Evolutionary conservation across 2,113 vertebrate species (phyloP).

Genomic region (Hylia prasina): DNA sequence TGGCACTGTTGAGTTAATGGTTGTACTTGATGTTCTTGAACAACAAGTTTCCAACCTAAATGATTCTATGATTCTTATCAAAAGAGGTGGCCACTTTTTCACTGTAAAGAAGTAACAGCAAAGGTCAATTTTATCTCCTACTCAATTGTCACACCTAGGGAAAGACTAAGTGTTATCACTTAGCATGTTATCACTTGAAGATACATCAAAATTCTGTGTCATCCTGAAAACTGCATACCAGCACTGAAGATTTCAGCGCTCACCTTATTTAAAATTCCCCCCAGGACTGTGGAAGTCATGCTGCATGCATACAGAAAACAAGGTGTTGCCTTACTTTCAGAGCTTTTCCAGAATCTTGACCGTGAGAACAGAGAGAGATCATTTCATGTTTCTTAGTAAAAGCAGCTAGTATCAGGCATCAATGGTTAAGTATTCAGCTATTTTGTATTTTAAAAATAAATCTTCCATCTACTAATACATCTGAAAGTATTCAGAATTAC

Average conservation of each 20-base stretch:
- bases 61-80: neutral
- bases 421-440: neutral
- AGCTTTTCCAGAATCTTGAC: neutral
- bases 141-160: neutral
- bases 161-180: neutral
- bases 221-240: neutral
- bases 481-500: neutral
- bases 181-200: neutral
- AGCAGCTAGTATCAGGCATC: neutral
- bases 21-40: neutral
- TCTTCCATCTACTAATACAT: neutral
- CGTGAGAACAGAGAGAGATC: neutral
- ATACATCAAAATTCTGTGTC: neutral
- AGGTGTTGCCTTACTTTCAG: neutral
- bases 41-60: neutral
- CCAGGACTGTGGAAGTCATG: neutral
- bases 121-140: neutral
- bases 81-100: neutral
- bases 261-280: neutral
- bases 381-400: neutral
- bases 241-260: neutral
- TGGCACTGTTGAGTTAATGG: neutral
- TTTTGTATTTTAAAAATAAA: neutral
- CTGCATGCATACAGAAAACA: slow-evolving; percentile 17
- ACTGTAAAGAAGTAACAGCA: neutral